Conservation (phyloP, 1,140 invertebrate species). For the Drosophila nigromelanica region DNA sequence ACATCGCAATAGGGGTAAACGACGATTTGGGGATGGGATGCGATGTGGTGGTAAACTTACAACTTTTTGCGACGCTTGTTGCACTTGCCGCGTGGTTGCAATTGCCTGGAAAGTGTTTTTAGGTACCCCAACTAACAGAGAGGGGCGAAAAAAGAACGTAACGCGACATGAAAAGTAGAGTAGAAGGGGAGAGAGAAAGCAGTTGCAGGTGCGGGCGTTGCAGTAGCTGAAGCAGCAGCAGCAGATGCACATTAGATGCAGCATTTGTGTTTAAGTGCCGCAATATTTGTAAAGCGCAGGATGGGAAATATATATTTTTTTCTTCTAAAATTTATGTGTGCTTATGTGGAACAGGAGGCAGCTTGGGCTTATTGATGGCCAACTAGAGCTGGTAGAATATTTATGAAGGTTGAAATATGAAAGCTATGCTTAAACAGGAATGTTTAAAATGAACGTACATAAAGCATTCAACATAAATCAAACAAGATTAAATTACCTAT, state of each 20-base stretch:
- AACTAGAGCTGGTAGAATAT: background rate
- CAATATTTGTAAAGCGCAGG: conserved; percentile 71
- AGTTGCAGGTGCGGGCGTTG: background rate
- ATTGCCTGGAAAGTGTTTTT: conserved; percentile 72
- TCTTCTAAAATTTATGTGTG: conserved; percentile 57
- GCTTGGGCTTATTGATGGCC: conserved; percentile 23
- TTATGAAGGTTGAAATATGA: background rate
- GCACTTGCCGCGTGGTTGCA: conserved; percentile 55
- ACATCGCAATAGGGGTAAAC: background rate
- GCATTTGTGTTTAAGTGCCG: conserved; percentile 75
- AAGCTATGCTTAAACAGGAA: background rate
- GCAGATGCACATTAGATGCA: conserved; percentile 53
- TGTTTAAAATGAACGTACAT: too few species aligned
- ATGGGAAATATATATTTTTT: conserved; percentile 37
- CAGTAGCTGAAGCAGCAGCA: conserved; percentile 22
- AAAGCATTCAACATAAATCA: background rate
- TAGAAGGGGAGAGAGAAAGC: background rate
- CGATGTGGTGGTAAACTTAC: background rate
- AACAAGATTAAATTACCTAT: too few species aligned
- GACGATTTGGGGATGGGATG: background rate
- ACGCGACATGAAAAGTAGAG: background rate
- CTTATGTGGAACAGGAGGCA: conserved; percentile 15
- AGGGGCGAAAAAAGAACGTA: background rate
- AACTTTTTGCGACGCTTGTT: conserved; percentile 62
- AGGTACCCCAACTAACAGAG: conserved; percentile 17